Percentiles rank a stretch among this genome's conserved stretches.
Evolutionary conservation across 2,113 vertebrate genomes (phyloP).

Genomic region (Takifugu bimaculatus): DNA sequence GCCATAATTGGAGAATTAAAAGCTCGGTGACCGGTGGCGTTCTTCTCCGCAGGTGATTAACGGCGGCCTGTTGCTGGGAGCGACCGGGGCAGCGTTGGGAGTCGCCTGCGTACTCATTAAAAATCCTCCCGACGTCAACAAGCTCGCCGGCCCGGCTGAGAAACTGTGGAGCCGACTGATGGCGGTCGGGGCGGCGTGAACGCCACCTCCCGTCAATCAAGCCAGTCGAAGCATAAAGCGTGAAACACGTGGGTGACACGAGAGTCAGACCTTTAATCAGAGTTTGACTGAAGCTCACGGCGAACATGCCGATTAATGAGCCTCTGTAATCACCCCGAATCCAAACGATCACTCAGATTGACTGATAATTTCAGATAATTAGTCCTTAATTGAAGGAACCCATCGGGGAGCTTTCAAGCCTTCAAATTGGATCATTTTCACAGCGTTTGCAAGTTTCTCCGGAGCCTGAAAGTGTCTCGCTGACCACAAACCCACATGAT

Average conservation of each 20-base stretch:
- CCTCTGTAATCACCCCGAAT: background rate
- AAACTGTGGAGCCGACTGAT: slow-evolving; percentile 61
- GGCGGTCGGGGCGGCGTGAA: slow-evolving; percentile 47
- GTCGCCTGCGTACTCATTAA: slow-evolving; percentile 71
- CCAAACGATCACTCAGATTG: background rate
- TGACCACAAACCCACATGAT: too few relatives aligned
- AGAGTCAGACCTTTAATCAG: slow-evolving; percentile 8
- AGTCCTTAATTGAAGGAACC: background rate
- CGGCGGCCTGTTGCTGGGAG: slow-evolving; percentile 69
- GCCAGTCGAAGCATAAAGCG: slow-evolving; percentile 1
- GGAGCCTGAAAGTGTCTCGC: too few relatives aligned
- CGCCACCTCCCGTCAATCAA: background rate
- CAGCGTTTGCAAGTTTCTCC: background rate
- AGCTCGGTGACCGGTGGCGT: background rate
- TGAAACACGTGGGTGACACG: background rate
- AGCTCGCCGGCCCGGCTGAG: slow-evolving; percentile 46
- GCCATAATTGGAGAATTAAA: too few relatives aligned
- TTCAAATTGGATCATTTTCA: slow-evolving; percentile 4
- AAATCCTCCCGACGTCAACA: slow-evolving; percentile 42
- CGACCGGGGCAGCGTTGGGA: slow-evolving; percentile 52
- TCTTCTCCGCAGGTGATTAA: slow-evolving; percentile 76
- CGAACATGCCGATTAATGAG: slow-evolving; percentile 6
- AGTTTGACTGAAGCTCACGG: slow-evolving; percentile 18
- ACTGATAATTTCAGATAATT: slow-evolving; percentile 8
- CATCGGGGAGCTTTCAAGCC: background rate